phyloP scores from a whole-genome alignment of 2,797 vertebrate genomes.

The Channa striata region DNA sequence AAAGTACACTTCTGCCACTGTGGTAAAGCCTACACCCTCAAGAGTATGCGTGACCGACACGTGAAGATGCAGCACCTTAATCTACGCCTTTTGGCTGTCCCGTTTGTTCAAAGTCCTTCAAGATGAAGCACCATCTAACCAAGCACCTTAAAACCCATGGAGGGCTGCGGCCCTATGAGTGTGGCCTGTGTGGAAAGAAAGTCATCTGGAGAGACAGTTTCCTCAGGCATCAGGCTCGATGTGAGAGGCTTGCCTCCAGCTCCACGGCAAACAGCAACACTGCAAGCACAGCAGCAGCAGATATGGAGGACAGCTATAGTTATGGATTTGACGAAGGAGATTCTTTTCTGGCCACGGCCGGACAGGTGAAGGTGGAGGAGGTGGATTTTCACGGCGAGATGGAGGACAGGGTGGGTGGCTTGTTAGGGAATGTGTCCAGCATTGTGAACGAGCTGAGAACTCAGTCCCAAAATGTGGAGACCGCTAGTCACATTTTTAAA shows the following conservation, averaged over 20 bases:
- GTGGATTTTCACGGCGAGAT: constrained; percentile 77
- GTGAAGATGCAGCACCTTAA: constrained; percentile 98
- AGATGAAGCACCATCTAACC: constrained; percentile 97
- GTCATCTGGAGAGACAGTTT: constrained; percentile 97
- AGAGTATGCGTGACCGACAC: constrained; percentile 95
- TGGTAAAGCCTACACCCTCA: constrained; percentile 94
- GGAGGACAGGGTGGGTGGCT: constrained; percentile 67
- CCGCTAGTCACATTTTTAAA: constrained; percentile 70
- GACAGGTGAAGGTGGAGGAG: constrained; percentile 83
- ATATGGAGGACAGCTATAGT: constrained; percentile 53
- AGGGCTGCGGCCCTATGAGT: constrained; percentile 92
- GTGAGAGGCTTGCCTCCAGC: constrained; percentile 82
- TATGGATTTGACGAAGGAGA: constrained; percentile 75
- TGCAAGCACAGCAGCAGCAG: constrained; percentile 3
- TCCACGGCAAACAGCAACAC: constrained; percentile 27
- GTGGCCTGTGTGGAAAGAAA: constrained; percentile 91
- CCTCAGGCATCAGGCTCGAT: constrained; percentile 91
- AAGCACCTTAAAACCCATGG: constrained; percentile 97
- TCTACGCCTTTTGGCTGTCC: constrained; percentile 92
- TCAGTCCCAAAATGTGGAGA: constrained; percentile 52
- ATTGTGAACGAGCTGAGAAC: constrained; percentile 66
- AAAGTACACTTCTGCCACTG: constrained; percentile 96
- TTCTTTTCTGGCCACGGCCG: constrained; percentile 64
- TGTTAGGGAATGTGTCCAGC: constrained; percentile 72
- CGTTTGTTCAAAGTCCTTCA: constrained; percentile 93